phyloP scores from a whole-genome alignment of 1,140 invertebrate species.

The Brachionus asplanchnoidis region DNA sequence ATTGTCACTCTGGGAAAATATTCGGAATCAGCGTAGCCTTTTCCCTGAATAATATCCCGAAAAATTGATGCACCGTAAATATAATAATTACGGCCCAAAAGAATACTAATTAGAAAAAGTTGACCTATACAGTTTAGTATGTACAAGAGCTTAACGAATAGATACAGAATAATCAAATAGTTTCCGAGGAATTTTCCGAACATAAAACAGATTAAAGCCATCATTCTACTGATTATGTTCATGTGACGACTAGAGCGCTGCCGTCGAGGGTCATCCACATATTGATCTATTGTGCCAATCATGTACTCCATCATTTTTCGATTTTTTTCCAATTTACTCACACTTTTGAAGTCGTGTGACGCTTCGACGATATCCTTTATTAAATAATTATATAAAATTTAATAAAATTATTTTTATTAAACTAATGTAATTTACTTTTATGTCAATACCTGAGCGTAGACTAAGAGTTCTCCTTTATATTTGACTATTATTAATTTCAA shows the following conservation, averaged over 20 bases:
- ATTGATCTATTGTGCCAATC: slow-evolving; percentile 41
- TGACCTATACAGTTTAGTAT: slow-evolving; percentile 59
- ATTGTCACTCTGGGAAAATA: slow-evolving; percentile 41
- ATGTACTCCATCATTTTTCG: slow-evolving; percentile 39
- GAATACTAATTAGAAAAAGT: slow-evolving; percentile 58
- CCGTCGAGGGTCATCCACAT: slow-evolving; percentile 35
- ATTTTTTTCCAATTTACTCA: slow-evolving; percentile 39
- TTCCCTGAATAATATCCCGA: slow-evolving; percentile 27
- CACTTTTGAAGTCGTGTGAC: slow-evolving; percentile 22
- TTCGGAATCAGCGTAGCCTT: slow-evolving; percentile 47
- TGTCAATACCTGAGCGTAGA: slow-evolving; percentile 36
- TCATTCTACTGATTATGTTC: not conserved
- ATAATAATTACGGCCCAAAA: slow-evolving; percentile 58
- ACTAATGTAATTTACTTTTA: slow-evolving; percentile 2
- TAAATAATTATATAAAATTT: not conserved
- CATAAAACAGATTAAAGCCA: slow-evolving; percentile 14
- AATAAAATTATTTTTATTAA: not conserved
- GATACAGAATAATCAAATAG: slow-evolving; percentile 58
- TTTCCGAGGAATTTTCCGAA: slow-evolving; percentile 58
- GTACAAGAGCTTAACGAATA: slow-evolving; percentile 59
- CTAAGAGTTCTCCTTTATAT: not conserved
- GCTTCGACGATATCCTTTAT: slow-evolving; percentile 37
- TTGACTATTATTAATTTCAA: not conserved
- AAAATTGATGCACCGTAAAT: slow-evolving; percentile 50
- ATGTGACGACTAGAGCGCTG: slow-evolving; percentile 29